Conservation (phyloP, 2,113 vertebrate species). For the Nothocercus julius region DNA sequence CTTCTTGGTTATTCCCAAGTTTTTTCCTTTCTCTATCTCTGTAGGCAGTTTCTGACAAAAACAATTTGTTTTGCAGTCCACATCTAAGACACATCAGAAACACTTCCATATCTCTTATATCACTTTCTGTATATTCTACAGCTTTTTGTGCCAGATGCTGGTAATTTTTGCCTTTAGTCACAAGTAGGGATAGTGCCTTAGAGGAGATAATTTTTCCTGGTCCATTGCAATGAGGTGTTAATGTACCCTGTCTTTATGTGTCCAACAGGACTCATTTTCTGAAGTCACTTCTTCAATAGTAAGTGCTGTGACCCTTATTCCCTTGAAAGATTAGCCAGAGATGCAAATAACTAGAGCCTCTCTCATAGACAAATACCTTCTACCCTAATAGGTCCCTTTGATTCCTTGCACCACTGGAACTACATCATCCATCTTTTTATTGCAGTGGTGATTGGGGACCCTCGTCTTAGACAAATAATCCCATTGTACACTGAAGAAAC, state of each 20-base stretch:
- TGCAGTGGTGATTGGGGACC: neutral
- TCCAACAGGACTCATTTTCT: neutral
- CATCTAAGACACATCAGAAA: neutral
- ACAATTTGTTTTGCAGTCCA: neutral
- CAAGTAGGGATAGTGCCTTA: neutral
- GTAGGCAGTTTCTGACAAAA: neutral
- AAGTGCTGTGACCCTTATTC: neutral
- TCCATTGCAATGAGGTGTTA: neutral
- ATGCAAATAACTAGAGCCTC: neutral
- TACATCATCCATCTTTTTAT: neutral
- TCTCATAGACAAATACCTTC: neutral
- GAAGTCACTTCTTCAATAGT: neutral
- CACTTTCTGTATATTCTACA: neutral
- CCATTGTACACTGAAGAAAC: no score
- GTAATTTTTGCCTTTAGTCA: neutral
- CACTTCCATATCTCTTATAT: neutral
- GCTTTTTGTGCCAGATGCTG: neutral
- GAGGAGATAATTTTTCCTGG: neutral
- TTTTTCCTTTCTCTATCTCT: neutral
- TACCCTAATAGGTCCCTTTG: neutral
- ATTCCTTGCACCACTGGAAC: neutral
- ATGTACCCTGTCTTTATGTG: neutral
- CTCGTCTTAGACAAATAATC: neutral
- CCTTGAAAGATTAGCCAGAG: neutral
- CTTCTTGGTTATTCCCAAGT: rapidly evolving